phyloP scores from a whole-genome alignment of 2,888 invertebrate species.

The Arge pagana region DNA sequence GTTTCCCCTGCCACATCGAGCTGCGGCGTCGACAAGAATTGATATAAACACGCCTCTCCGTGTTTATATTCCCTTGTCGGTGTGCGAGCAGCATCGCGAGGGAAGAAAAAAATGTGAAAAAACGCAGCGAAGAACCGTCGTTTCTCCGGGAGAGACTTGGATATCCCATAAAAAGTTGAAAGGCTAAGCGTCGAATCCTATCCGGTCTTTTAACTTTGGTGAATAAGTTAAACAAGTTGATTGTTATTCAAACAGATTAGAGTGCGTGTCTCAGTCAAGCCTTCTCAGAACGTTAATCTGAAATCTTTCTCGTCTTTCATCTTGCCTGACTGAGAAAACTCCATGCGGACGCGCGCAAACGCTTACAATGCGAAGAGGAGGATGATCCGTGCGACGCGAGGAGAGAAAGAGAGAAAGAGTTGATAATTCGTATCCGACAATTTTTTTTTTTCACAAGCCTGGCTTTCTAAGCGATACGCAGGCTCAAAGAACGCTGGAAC shows the following conservation, averaged over 20 bases:
- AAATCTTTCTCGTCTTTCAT: conserved; percentile 11
- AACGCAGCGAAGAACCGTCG: neutral
- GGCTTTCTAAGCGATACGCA: conserved; percentile 11
- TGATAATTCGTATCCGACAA: neutral
- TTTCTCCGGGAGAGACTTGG: neutral
- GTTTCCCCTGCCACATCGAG: neutral
- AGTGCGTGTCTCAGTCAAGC: neutral
- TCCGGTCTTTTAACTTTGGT: conserved; percentile 15
- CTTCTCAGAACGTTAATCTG: conserved; percentile 18
- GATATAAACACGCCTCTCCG: neutral
- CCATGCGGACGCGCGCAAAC: neutral
- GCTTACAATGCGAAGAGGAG: neutral
- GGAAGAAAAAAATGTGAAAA: conserved; percentile 1
- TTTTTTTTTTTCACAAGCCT: conserved; percentile 10
- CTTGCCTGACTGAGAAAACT: neutral
- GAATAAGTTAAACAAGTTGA: conserved; percentile 20
- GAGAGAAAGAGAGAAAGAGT: neutral
- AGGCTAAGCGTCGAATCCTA: no score
- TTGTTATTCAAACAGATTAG: conserved; percentile 23
- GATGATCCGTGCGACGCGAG: neutral
- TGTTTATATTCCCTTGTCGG: neutral
- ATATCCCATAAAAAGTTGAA: conserved; percentile 15
- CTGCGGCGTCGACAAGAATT: no score
- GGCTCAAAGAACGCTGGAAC: conserved; percentile 1
- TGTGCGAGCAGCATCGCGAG: neutral